Percentiles rank a stretch among this genome's conserved stretches.
Conservation (phyloP, 2,113 vertebrate species). For the human region DNA sequence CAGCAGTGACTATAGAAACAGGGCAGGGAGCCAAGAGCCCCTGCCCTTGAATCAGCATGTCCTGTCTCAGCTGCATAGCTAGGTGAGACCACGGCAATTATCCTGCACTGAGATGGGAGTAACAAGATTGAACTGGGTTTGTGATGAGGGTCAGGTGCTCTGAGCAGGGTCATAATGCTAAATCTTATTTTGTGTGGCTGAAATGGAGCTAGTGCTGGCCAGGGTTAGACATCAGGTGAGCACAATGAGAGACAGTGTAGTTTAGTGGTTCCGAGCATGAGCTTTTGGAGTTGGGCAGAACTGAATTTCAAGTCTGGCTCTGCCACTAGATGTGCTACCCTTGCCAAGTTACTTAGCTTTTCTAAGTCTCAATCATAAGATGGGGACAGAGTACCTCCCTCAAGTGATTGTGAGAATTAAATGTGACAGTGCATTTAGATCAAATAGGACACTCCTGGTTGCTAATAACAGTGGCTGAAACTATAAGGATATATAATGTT, state of each 20-base stretch:
- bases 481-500: background rate
- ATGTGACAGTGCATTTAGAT: background rate
- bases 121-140: background rate
- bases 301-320: background rate
- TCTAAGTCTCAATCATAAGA: background rate
- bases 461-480: background rate
- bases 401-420: background rate
- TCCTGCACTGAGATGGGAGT: background rate
- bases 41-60: background rate
- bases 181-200: background rate
- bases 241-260: background rate
- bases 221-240: background rate
- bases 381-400: background rate
- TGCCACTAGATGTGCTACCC: background rate
- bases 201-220: background rate
- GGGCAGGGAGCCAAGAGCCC: background rate
- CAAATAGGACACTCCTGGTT: background rate
- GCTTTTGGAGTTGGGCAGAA: background rate
- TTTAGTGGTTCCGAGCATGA: background rate
- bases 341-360: background rate
- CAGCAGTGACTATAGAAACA: background rate
- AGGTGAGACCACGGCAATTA: background rate
- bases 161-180: background rate
- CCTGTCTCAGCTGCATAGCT: background rate
- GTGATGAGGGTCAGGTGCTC: background rate